Base-by-base conservation (phyloP, 2,888 invertebrate species). In the Pasiphila rectangulata region DNA sequence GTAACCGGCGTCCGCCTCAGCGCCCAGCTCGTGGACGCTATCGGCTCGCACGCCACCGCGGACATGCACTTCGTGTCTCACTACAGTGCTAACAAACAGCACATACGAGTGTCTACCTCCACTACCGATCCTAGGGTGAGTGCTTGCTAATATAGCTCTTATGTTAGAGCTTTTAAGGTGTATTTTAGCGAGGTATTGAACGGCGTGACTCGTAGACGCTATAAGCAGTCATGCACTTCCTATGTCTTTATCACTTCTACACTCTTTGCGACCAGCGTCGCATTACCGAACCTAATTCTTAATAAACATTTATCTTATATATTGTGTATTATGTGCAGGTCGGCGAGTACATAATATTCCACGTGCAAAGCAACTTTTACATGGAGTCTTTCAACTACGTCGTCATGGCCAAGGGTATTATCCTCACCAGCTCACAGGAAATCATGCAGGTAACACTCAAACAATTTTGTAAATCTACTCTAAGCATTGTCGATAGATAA, bases 301-400 rank as follows among this genome's bases (percentile, higher is more conserved):
- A n/a, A n/a, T n/a, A 24, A 24, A 27, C 27, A 3, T n/a, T 24
- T 6, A 24, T 24, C 2, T n/a, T n/a, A n/a, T 9, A 24, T 24
- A 24, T 2, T 10, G 10, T n/a, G n/a, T 38, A 10, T 17, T 35
- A 5, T 67, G 10, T 56, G 1, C 81, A 95, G 91, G 97, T 98
- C 9, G 98, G 98, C 19, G 96, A 98, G 75, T 98, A 97, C 75
- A 94, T 98, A 66, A 94, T 98, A 46, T 95, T 98, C 75, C 98
- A 98, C 72, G 95, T 98, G 15, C 93, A 96, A 61, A 95, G 96
- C 46, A 98, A 98, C 79, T 96, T 95, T 78, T 96, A 92, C 84
- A 92, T 98, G 71, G 95, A 97, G 51, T 90, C 92, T 25, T 97
- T 98, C 83, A 95, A 95, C 72, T 98, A 98, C 67, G 87, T 98